phyloP scores from a whole-genome alignment of 2,888 invertebrate species.

The Aporophyla nigra region DNA sequence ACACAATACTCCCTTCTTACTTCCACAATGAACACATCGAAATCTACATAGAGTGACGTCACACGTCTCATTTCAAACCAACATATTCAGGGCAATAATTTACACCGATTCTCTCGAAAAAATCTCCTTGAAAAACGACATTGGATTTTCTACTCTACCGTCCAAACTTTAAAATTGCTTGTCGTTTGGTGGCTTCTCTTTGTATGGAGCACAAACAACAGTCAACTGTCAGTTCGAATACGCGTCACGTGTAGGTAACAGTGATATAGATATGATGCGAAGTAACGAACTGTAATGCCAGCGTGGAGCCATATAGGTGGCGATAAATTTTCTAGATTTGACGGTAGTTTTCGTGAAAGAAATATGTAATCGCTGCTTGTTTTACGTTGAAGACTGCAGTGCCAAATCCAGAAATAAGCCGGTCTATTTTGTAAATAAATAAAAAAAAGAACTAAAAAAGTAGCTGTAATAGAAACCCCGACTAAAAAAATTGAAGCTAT shows the following conservation, averaged over 20 bases:
- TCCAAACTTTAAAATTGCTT: constrained; percentile 25
- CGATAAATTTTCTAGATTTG: constrained; percentile 41
- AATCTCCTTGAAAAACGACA: not conserved
- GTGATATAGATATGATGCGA: constrained; percentile 82
- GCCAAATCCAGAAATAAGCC: not conserved
- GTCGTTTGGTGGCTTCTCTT: constrained; percentile 40
- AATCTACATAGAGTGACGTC: constrained; percentile 41
- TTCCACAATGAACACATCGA: constrained; percentile 34
- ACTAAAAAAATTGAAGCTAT: no score
- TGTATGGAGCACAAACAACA: constrained; percentile 62
- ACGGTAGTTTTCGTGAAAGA: constrained; percentile 14
- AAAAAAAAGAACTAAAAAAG: no score
- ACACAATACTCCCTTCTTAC: not conserved
- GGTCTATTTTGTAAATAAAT: no score
- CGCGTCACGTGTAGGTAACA: constrained; percentile 70
- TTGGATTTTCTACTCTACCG: constrained; percentile 22
- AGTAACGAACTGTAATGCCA: constrained; percentile 84
- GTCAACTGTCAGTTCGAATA: constrained; percentile 65
- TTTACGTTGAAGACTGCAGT: not conserved
- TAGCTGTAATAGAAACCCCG: no score
- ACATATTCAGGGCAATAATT: constrained; percentile 59
- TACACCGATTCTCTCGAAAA: constrained; percentile 35
- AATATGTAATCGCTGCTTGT: constrained; percentile 28
- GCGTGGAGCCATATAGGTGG: constrained; percentile 67
- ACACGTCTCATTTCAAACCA: constrained; percentile 60